These are phyloP conservation scores for Falco rusticolus DNA, from an alignment of 2,797 vertebrate species.

Conservation along the genomic window DNA sequence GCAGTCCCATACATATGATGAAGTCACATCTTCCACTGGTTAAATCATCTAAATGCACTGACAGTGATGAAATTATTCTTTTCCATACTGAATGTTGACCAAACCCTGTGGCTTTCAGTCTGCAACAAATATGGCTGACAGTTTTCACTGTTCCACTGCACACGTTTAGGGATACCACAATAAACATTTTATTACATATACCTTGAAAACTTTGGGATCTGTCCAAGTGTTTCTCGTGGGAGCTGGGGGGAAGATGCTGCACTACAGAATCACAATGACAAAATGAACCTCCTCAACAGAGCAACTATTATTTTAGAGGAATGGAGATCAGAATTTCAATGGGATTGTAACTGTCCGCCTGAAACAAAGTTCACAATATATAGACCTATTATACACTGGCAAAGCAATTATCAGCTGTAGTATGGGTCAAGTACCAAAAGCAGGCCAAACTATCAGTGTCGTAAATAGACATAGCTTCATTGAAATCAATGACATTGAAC, in stretches of 20 bases:
- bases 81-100: background rate
- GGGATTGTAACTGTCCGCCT: background rate
- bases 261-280: background rate
- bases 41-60: background rate
- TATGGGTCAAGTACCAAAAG: background rate
- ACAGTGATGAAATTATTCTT: background rate
- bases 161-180: background rate
- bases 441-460: background rate
- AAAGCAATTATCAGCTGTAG: constrained; percentile 23
- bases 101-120: background rate
- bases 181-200: background rate
- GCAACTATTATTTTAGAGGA: background rate
- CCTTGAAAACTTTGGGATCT: background rate
- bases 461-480: background rate
- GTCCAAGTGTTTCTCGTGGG: background rate
- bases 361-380: background rate
- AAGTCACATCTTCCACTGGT: background rate
- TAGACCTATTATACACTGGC: background rate
- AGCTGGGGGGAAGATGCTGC: background rate
- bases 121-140: background rate
- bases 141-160: background rate
- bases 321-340: background rate
- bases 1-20: background rate
- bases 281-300: background rate
- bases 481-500: constrained; percentile 17